Evolutionary conservation across 2,888 invertebrate species (phyloP).

Genomic region (Chymomyza procnemis): DNA sequence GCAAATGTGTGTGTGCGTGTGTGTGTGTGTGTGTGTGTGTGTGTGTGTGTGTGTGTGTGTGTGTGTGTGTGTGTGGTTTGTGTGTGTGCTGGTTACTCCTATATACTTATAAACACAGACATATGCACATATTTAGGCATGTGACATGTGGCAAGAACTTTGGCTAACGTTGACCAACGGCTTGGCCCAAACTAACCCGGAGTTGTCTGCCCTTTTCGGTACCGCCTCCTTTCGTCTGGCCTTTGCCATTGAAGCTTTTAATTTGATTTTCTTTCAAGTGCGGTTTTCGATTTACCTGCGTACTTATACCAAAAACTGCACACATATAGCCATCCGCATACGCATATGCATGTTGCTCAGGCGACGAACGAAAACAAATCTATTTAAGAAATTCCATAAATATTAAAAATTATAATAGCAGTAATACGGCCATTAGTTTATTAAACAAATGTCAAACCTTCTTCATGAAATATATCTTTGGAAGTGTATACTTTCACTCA

Average conservation of each 20-base stretch:
- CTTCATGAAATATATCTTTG: no score
- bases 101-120: not conserved
- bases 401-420: no score
- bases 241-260: constrained; percentile 70
- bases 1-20: constrained; percentile 22
- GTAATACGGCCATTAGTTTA: no score
- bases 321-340: not conserved
- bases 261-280: constrained; percentile 75
- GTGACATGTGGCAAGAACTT: constrained; percentile 53
- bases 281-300: constrained; percentile 50
- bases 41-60: not conserved
- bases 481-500: no score
- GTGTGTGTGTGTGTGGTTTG: not conserved
- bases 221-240: constrained; percentile 32
- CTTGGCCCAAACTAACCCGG: constrained; percentile 37
- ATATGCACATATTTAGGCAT: not conserved
- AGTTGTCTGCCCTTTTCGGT: constrained; percentile 15
- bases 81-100: no score
- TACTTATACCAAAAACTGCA: constrained; percentile 11
- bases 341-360: not conserved
- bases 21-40: not conserved
- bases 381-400: no score
- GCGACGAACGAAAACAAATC: not conserved
- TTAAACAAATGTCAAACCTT: no score
- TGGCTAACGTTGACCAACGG: not conserved